These are phyloP conservation scores for Laterallus jamaicensis DNA, from an alignment of 2,113 vertebrate genomes.

Conservation along the genomic window DNA sequence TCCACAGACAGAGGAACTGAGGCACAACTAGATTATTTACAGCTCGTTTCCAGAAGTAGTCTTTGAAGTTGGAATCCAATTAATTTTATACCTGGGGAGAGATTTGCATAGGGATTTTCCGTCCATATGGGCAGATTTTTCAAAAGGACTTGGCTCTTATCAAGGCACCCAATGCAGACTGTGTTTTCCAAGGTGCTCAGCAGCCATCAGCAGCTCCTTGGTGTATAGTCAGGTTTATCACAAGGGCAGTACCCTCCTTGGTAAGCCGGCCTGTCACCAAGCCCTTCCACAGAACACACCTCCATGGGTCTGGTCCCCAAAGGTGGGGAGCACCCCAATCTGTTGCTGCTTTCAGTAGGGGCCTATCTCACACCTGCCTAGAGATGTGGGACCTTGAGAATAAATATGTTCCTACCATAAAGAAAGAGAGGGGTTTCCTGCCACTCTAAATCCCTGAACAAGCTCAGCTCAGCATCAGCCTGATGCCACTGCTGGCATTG, in stretches of 20 bases:
- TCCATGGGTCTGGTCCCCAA: background rate
- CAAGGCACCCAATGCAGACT: background rate
- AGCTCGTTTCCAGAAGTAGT: slow-evolving; percentile 2
- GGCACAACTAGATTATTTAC: slow-evolving; percentile 56
- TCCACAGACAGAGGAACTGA: slow-evolving; percentile 52
- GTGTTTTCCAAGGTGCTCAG: background rate
- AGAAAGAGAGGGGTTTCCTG: background rate
- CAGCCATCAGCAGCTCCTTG: background rate
- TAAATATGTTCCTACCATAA: background rate
- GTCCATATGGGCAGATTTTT: background rate
- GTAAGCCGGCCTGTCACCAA: background rate
- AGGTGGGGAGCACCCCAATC: background rate
- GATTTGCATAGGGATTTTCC: slow-evolving; percentile 32
- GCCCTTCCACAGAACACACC: background rate
- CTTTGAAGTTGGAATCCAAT: slow-evolving; percentile 61
- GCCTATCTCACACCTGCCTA: background rate
- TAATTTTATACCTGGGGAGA: slow-evolving; percentile 53
- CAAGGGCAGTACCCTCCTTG: background rate
- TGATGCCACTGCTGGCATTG: background rate
- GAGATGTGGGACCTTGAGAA: background rate
- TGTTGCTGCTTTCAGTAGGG: background rate
- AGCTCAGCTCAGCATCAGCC: background rate
- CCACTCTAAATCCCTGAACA: background rate
- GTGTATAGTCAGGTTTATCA: background rate
- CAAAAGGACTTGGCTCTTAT: background rate